Evolutionary conservation across 2,888 invertebrate species (phyloP).

Genomic region (Pycnomerus fuliginosus): DNA sequence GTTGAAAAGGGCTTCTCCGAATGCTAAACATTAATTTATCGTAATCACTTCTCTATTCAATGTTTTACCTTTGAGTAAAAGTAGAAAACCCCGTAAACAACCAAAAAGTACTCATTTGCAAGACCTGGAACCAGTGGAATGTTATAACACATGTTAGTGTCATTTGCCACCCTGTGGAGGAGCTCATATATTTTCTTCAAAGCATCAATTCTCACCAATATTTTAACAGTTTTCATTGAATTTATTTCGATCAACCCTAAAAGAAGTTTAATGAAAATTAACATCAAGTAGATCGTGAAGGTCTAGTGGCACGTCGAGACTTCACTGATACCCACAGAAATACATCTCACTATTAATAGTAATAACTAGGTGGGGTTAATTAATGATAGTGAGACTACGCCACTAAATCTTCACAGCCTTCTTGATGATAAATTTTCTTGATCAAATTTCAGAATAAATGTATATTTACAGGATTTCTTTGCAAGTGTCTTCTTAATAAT

Average conservation of each 20-base stretch:
- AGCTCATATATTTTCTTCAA: conserved; percentile 7
- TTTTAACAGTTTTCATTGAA: background rate
- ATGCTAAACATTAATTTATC: conserved; percentile 3
- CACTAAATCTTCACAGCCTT: too few species aligned
- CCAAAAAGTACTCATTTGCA: conserved; percentile 9
- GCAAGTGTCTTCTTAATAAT: too few species aligned
- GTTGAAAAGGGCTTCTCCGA: conserved; percentile 16
- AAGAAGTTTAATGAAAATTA: too few species aligned
- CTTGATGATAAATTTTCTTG: too few species aligned
- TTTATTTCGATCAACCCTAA: background rate
- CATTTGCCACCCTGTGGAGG: conserved; percentile 5
- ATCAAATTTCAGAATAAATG: too few species aligned
- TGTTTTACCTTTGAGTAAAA: conserved; percentile 16
- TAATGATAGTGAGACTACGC: too few species aligned
- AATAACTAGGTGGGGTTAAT: too few species aligned
- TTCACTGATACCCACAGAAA: too few species aligned
- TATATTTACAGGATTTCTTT: too few species aligned
- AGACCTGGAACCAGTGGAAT: conserved; percentile 7
- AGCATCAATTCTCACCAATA: conserved; percentile 3
- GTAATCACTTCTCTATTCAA: background rate
- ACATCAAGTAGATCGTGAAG: too few species aligned
- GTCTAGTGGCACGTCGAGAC: too few species aligned
- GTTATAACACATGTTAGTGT: conserved; percentile 15
- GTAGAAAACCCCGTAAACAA: conserved; percentile 12
- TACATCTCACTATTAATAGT: too few species aligned